Conservation (phyloP, 2,797 vertebrate species). For the Anguilla pacifica region DNA sequence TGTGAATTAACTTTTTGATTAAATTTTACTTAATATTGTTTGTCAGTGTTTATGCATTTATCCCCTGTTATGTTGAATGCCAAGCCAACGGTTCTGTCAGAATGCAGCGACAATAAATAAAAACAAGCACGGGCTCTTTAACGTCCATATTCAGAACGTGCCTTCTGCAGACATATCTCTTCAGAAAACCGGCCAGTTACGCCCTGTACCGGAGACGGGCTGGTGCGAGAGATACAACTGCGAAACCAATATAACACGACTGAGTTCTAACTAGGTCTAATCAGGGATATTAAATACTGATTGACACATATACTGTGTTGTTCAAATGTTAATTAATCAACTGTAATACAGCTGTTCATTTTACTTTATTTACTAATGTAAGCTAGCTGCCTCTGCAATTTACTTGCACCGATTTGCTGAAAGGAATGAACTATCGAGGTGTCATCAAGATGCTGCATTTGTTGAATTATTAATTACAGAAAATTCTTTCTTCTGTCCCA, state of each 20-base stretch:
- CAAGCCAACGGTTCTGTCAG: background rate
- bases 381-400: background rate
- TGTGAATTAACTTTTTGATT: too few species aligned
- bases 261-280: conserved; percentile 56
- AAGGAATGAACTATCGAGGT: conserved; percentile 10
- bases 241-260: conserved; percentile 47
- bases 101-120: conserved; percentile 22
- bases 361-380: background rate
- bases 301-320: background rate
- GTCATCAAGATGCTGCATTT: conserved; percentile 56
- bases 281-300: conserved; percentile 10
- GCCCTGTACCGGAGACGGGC: conserved; percentile 68
- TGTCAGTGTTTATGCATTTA: background rate
- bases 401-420: conserved; percentile 8
- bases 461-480: conserved; percentile 43
- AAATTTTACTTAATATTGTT: background rate
- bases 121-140: conserved; percentile 34
- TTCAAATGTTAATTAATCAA: conserved; percentile 9
- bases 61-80: background rate
- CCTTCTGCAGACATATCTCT: conserved; percentile 41
- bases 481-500: conserved; percentile 60
- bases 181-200: conserved; percentile 63
- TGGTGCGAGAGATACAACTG: conserved; percentile 64
- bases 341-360: background rate
- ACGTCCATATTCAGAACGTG: conserved; percentile 26